A percentile compares a stretch with the other conserved stretches of the same genome.
Evolutionary conservation across 2,113 vertebrate genomes (phyloP).

Genomic region (Corythornis cristatus): DNA sequence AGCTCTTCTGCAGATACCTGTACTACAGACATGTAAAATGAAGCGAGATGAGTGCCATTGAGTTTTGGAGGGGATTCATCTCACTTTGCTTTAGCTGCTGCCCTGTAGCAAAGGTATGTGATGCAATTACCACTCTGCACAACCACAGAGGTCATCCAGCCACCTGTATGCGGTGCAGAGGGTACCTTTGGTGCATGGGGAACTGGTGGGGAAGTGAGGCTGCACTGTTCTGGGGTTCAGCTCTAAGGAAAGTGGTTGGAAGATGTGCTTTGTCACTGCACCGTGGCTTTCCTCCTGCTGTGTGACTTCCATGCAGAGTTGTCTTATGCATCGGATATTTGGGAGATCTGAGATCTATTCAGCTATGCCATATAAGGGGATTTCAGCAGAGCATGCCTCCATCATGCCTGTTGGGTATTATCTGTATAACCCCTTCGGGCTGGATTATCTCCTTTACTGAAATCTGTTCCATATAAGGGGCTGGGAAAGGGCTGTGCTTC

Average conservation of each 20-base stretch:
- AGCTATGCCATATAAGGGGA: slow-evolving; percentile 39
- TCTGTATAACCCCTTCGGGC: slow-evolving; percentile 31
- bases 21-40: background rate
- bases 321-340: background rate
- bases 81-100: background rate
- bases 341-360: background rate
- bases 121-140: background rate
- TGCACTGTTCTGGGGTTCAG: background rate
- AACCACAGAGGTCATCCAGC: background rate
- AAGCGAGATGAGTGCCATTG: background rate
- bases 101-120: accelerated
- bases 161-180: accelerated
- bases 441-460: slow-evolving; percentile 60
- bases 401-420: slow-evolving; percentile 39
- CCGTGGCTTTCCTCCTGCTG: background rate
- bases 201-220: accelerated
- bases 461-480: slow-evolving; percentile 65
- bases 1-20: background rate
- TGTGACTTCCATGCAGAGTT: background rate
- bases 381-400: slow-evolving; percentile 21
- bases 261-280: background rate
- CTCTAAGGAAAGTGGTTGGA: background rate
- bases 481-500: slow-evolving; percentile 44
- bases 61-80: background rate
- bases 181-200: accelerated